phyloP scores from a whole-genome alignment of 2,797 vertebrate genomes.

The Semotilus atromaculatus region DNA sequence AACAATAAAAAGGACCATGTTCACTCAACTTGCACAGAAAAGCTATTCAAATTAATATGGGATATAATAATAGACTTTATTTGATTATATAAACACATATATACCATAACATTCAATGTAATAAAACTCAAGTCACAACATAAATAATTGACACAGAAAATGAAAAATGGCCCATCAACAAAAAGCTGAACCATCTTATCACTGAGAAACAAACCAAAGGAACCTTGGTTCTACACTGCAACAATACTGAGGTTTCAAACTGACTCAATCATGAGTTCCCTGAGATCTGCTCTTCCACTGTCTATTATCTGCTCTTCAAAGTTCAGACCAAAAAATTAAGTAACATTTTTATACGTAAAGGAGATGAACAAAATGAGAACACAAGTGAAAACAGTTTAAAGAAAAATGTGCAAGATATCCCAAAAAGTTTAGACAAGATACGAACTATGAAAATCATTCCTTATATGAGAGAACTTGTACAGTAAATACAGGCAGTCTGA shows the following conservation, averaged over 20 bases:
- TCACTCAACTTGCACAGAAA: constrained; percentile 4
- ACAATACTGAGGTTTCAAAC: constrained; percentile 45
- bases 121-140: constrained; percentile 51
- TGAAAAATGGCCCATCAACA: constrained; percentile 15
- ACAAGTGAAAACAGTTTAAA: not conserved
- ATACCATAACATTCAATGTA: constrained; percentile 20
- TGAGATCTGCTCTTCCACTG: constrained; percentile 48
- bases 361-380: constrained; percentile 21
- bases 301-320: not conserved
- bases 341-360: constrained; percentile 14
- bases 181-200: not conserved
- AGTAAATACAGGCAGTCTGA: constrained; percentile 47
- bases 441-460: not conserved
- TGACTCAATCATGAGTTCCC: constrained; percentile 40
- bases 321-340: constrained; percentile 5
- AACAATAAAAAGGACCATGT: too few relatives aligned
- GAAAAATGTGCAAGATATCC: not conserved
- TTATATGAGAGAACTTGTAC: constrained; percentile 4
- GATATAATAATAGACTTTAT: constrained; percentile 54
- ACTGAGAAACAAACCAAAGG: constrained; percentile 21
- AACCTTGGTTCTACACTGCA: constrained; percentile 40
- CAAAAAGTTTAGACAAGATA: not conserved
- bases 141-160: constrained; percentile 44
- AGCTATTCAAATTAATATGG: not conserved
- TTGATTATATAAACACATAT: constrained; percentile 40